phyloP scores from a whole-genome alignment of 2,113 vertebrate species.

The Uria aalge region DNA sequence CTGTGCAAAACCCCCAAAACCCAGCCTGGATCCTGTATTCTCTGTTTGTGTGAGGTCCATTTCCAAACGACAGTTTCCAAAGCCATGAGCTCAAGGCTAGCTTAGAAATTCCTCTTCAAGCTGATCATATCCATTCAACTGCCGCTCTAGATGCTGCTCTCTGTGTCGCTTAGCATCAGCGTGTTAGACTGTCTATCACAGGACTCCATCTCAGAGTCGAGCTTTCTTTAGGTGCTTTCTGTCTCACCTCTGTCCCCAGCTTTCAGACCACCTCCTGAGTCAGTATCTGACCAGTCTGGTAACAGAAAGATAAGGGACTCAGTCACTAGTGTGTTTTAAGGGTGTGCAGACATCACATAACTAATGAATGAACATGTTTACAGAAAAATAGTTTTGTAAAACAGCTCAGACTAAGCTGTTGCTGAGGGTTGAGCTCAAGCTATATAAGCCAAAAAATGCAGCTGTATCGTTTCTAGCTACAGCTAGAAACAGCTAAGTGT shows the following conservation, averaged over 20 bases:
- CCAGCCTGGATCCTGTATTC: neutral
- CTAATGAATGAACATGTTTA: conserved; percentile 62
- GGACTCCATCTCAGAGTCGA: neutral
- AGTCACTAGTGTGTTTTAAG: conserved; percentile 3
- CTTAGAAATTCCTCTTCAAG: neutral
- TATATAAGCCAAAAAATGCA: conserved; percentile 46
- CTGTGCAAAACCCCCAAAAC: neutral
- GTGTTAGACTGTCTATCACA: neutral
- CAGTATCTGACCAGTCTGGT: neutral
- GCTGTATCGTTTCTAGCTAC: conserved; percentile 73
- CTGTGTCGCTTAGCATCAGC: neutral
- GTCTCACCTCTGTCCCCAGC: neutral
- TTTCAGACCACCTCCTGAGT: neutral
- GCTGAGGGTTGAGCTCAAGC: neutral
- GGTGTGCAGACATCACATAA: neutral
- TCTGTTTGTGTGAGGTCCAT: neutral
- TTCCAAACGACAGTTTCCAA: neutral
- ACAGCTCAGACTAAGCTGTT: conserved; percentile 51
- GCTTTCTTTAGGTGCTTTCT: neutral
- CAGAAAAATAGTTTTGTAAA: conserved; percentile 54
- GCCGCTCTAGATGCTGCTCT: neutral
- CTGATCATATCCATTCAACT: neutral
- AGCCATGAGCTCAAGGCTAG: neutral
- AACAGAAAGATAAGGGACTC: neutral
- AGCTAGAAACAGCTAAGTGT: conserved; percentile 54